Percentiles rank a stretch among this genome's conserved stretches.
These are phyloP conservation scores for Tachypleus tridentatus DNA, from an alignment of 1,140 invertebrate genomes.

Conservation along the genomic window DNA sequence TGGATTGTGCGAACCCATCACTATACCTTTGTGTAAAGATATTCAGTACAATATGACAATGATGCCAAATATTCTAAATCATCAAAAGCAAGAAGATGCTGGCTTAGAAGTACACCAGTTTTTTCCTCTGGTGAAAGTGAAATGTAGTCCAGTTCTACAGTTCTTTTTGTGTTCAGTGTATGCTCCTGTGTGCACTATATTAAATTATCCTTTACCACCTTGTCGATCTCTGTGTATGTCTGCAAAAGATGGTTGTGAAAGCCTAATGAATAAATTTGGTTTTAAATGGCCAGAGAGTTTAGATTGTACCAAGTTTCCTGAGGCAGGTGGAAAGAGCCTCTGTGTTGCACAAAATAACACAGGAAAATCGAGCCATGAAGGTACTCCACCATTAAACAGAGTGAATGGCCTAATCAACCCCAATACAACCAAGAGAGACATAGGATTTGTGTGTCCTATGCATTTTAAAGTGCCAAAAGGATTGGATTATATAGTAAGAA, in stretches of 20 bases:
- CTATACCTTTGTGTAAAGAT: conserved; percentile 79
- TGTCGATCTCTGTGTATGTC: conserved; percentile 82
- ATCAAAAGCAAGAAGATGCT: conserved; percentile 89
- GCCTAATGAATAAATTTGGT: conserved; percentile 81
- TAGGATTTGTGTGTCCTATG: conserved; percentile 64
- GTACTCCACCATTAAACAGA: neutral
- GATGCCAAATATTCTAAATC: conserved; percentile 87
- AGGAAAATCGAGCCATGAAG: conserved; percentile 20
- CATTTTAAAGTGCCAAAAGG: conserved; percentile 64
- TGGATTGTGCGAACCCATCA: conserved; percentile 48
- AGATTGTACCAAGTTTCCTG: conserved; percentile 82
- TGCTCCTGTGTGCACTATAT: conserved; percentile 87
- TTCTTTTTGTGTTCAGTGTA: conserved; percentile 95
- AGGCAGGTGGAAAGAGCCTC: conserved; percentile 46
- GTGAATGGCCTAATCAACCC: conserved; percentile 1
- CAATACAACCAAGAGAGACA: conserved; percentile 3
- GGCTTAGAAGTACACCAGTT: conserved; percentile 86
- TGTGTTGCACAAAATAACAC: conserved; percentile 70
- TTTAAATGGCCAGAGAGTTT: conserved; percentile 88
- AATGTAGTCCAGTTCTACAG: conserved; percentile 85
- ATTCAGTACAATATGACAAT: conserved; percentile 92
- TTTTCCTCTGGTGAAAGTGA: conserved; percentile 87
- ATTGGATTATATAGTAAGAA: conserved; percentile 65
- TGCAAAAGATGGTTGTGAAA: conserved; percentile 75
- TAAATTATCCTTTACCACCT: conserved; percentile 79